These are phyloP conservation scores for Erpornis zantholeuca DNA, from an alignment of 2,113 vertebrate genomes.

Conservation along the genomic window DNA sequence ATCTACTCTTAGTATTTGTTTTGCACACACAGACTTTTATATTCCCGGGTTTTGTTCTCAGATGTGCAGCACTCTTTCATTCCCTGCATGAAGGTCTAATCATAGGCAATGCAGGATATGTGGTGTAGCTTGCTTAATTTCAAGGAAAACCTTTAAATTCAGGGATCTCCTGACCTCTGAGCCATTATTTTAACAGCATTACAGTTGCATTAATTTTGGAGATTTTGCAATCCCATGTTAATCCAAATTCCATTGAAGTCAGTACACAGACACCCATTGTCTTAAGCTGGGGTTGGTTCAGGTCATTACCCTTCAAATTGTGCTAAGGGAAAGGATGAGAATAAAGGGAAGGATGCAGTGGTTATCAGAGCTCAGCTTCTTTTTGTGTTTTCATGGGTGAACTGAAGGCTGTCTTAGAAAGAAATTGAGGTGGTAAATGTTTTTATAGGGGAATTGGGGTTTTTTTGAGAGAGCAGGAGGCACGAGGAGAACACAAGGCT, in stretches of 20 bases:
- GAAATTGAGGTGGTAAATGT: not conserved
- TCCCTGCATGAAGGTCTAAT: not conserved
- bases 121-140: not conserved
- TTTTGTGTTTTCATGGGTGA: not conserved
- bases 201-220: conserved; percentile 40
- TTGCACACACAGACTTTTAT: rapidly evolving
- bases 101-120: not conserved
- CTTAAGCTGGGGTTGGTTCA: conserved; percentile 32
- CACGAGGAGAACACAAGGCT: not conserved
- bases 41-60: not conserved
- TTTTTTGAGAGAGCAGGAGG: not conserved
- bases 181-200: conserved; percentile 51
- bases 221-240: conserved; percentile 41
- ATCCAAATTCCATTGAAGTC: conserved; percentile 43
- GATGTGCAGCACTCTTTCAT: not conserved
- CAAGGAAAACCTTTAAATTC: conserved; percentile 10
- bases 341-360: not conserved
- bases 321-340: not conserved
- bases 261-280: conserved; percentile 19
- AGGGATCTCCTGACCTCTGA: not conserved
- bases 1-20: not conserved
- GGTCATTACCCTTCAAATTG: conserved; percentile 9
- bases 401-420: not conserved
- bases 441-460: not conserved
- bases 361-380: not conserved